phyloP scores from a whole-genome alignment of 2,113 vertebrate species.

The Tautogolabrus adspersus region DNA sequence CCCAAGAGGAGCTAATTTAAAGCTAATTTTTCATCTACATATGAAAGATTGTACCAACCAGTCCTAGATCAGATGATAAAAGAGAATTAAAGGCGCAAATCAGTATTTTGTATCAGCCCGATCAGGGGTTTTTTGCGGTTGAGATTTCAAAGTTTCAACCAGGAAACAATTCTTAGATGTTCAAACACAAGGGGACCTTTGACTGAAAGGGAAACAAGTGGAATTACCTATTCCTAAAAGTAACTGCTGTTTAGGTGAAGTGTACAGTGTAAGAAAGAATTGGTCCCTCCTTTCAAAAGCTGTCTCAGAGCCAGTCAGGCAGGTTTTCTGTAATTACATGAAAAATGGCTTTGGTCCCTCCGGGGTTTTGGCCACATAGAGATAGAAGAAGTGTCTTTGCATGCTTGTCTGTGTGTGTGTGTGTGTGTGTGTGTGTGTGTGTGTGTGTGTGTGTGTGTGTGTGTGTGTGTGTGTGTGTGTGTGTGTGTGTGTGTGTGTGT shows the following conservation, averaged over 20 bases:
- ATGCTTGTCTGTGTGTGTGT: conserved; percentile 17
- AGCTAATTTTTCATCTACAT: not conserved
- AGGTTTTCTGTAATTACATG: conserved; percentile 84
- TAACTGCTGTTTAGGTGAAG: conserved; percentile 37
- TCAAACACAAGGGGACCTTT: not conserved
- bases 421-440: conserved; percentile 2
- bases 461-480: too few relatives aligned
- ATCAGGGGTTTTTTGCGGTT: not conserved
- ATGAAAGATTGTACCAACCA: not conserved
- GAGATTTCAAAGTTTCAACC: not conserved
- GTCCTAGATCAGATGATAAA: not conserved
- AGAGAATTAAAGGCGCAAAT: not conserved
- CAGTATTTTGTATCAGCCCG: not conserved
- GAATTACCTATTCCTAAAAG: conserved; percentile 37
- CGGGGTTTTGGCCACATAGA: conserved; percentile 75
- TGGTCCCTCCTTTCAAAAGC: conserved; percentile 63
- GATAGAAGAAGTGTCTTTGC: conserved; percentile 54
- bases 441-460: not conserved
- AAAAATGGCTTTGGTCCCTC: conserved; percentile 81
- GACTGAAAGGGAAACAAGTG: conserved; percentile 38
- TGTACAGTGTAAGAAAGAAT: conserved; percentile 56
- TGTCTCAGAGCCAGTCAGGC: conserved; percentile 80
- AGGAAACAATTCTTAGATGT: not conserved
- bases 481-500: too few relatives aligned
- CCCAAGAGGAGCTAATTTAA: not conserved